Conservation (phyloP, 2,113 vertebrate species). For the Aramus guarauna region DNA sequence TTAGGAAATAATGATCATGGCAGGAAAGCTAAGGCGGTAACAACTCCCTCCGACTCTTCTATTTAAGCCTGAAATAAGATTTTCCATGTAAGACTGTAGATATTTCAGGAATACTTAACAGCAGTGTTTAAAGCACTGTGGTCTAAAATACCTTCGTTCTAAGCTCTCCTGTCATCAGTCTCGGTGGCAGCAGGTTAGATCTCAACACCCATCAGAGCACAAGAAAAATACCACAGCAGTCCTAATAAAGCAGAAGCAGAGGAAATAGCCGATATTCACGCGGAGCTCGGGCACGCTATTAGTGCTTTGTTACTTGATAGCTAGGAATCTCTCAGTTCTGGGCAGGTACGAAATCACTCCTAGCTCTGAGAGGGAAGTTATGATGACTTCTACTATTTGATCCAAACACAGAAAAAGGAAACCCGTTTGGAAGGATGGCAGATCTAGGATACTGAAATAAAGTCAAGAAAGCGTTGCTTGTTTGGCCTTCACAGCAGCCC, state of each 20-base stretch:
- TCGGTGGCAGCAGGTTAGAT: background rate
- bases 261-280: background rate
- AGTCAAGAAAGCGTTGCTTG: background rate
- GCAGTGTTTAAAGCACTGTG: too few species aligned
- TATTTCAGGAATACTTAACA: background rate
- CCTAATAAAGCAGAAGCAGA: background rate
- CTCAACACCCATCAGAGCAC: background rate
- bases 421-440: background rate
- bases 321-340: background rate
- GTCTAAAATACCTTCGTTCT: background rate
- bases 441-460: background rate
- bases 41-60: fast-evolving
- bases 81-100: background rate
- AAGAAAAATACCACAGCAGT: background rate
- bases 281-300: background rate
- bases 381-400: background rate
- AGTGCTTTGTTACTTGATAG: background rate
- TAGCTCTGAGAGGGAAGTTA: too few species aligned
- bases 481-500: background rate
- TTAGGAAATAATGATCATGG: background rate
- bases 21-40: background rate
- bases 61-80: background rate
- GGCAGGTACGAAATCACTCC: background rate
- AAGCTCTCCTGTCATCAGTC: background rate
- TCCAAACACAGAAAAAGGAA: background rate